Evolutionary conservation across 2,113 vertebrate genomes (phyloP).

Genomic region (Pachypanchax playfairii): DNA sequence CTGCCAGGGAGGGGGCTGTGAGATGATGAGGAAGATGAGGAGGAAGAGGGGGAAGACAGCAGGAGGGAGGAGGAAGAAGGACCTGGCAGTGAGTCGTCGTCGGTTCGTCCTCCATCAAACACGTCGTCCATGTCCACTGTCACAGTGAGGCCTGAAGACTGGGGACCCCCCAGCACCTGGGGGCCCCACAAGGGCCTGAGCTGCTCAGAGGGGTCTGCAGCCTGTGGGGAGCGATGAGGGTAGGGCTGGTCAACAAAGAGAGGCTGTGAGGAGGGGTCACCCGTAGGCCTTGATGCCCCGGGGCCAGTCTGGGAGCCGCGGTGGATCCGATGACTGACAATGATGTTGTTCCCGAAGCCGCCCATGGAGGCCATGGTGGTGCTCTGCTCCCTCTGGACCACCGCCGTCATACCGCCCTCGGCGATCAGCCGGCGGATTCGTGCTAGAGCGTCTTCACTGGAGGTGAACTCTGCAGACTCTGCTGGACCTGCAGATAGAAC

Average conservation of each 20-base stretch:
- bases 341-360: conserved; percentile 98
- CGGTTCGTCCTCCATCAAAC: conserved; percentile 52
- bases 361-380: conserved; percentile 99
- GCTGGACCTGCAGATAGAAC: conserved; percentile 54
- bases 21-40: conserved; percentile 58
- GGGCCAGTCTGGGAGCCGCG: conserved; percentile 92
- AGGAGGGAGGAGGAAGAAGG: conserved; percentile 62
- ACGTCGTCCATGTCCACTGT: conserved; percentile 63
- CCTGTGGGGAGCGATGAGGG: conserved; percentile 3
- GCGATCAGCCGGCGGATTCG: conserved; percentile 95
- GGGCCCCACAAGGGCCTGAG: conserved; percentile 35
- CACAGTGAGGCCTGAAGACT: conserved; percentile 11
- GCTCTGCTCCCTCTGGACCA: conserved; percentile 98
- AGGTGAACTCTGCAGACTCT: conserved; percentile 81
- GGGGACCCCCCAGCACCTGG: conserved; percentile 28
- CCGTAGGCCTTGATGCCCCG: conserved; percentile 49
- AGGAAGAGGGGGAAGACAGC: conserved; percentile 49
- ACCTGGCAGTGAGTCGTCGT: conserved; percentile 51
- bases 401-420: conserved; percentile 96
- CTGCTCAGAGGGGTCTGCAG: conserved; percentile 10
- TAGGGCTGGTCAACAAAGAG: conserved; percentile 34
- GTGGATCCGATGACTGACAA: conserved; percentile 97
- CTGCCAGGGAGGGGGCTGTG: conserved; percentile 49
- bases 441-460: conserved; percentile 90
- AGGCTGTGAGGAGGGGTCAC: conserved; percentile 52